phyloP scores from a whole-genome alignment of 2,113 vertebrate species.

The Neofelis nebulosa region DNA sequence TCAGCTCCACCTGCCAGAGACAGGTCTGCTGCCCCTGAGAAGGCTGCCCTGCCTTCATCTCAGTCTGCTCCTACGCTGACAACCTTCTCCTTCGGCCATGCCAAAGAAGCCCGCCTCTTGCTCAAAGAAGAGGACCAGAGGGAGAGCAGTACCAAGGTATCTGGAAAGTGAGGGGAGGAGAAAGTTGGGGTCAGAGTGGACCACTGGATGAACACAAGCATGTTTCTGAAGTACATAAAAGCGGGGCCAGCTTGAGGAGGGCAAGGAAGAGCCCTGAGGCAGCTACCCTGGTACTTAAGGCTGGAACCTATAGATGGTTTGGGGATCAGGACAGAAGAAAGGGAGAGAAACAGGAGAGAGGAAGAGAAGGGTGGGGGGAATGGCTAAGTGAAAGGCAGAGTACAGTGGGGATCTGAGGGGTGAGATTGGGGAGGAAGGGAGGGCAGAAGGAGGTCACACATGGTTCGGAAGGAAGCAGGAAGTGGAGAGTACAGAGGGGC shows the following conservation, averaged over 20 bases:
- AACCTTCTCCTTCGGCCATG: background rate
- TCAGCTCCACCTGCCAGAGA: background rate
- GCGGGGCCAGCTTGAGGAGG: background rate
- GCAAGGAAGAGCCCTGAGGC: background rate
- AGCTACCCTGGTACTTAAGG: background rate
- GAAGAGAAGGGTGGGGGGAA: no score
- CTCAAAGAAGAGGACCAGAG: slow-evolving; percentile 28
- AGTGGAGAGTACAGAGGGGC: background rate
- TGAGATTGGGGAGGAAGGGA: background rate
- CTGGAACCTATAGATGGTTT: background rate
- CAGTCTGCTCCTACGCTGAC: background rate
- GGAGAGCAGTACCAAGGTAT: slow-evolving; percentile 66
- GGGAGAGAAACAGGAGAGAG: background rate
- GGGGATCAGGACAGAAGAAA: background rate
- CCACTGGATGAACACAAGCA: background rate
- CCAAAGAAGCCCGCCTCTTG: background rate
- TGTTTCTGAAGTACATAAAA: background rate
- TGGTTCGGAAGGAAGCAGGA: background rate
- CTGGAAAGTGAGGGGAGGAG: background rate
- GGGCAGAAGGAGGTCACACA: background rate
- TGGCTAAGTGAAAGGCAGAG: background rate
- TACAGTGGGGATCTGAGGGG: background rate
- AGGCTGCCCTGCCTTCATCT: background rate
- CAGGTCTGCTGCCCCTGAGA: background rate
- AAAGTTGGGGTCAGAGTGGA: background rate